Evolutionary conservation across 2,113 vertebrate species (phyloP).

Genomic region (Sciurus niger): DNA sequence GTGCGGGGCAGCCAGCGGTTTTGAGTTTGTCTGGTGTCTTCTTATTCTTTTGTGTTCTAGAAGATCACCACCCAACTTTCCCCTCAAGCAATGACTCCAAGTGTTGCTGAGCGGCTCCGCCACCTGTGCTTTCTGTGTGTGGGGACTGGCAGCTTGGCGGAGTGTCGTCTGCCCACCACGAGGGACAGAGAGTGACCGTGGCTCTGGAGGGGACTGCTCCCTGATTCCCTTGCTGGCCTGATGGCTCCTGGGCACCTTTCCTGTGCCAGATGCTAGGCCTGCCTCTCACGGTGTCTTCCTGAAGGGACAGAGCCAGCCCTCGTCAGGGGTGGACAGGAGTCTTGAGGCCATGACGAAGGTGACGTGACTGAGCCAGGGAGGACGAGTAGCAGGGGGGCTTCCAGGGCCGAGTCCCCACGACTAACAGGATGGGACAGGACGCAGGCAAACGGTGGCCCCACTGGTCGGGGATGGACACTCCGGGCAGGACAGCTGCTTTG

Average conservation of each 20-base stretch:
- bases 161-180: accelerated
- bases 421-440: not conserved
- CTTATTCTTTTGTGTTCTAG: not conserved
- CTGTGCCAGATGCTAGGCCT: not conserved
- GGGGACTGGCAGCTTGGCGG: not conserved
- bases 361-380: accelerated
- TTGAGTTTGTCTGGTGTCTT: not conserved
- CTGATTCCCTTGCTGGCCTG: not conserved
- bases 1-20: not conserved
- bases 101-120: no score
- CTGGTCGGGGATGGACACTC: not conserved
- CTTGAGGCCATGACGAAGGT: not conserved
- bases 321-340: accelerated
- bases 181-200: no score
- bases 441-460: accelerated
- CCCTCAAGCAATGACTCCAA: not conserved
- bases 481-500: not conserved
- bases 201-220: not conserved
- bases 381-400: not conserved
- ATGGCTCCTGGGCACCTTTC: not conserved
- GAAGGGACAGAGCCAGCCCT: not conserved
- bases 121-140: no score
- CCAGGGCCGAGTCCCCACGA: not conserved
- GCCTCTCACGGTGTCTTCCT: no score
- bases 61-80: accelerated